phyloP scores from a whole-genome alignment of 2,113 vertebrate species.

The Rhinopithecus roxellana region DNA sequence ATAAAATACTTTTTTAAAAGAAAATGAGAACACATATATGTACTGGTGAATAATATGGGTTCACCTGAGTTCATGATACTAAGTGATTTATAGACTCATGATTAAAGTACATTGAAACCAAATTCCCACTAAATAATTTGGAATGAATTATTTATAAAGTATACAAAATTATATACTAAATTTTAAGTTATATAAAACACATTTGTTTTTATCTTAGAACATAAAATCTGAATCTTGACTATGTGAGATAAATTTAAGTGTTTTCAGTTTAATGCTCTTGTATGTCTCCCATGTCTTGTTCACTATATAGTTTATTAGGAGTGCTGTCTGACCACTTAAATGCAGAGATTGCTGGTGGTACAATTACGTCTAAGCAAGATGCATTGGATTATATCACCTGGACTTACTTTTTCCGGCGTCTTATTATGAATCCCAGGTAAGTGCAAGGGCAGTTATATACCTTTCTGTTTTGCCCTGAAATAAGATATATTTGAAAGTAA shows the following conservation, averaged over 20 bases:
- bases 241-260: not conserved
- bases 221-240: not conserved
- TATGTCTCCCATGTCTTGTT: slow-evolving; percentile 60
- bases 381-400: slow-evolving; percentile 99
- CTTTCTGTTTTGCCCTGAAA: not conserved
- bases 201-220: slow-evolving; percentile 1
- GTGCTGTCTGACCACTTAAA: slow-evolving; percentile 97
- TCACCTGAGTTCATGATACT: not conserved
- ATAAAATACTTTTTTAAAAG: not conserved
- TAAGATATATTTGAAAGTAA: not conserved
- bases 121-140: slow-evolving; percentile 20
- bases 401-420: slow-evolving; percentile 98
- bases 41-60: not conserved
- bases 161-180: not conserved
- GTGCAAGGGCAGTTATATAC: slow-evolving; percentile 13
- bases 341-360: slow-evolving; percentile 96
- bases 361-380: slow-evolving; percentile 97
- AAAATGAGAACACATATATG: not conserved
- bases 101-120: slow-evolving; percentile 21
- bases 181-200: not conserved
- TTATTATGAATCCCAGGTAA: slow-evolving; percentile 99
- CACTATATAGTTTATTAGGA: slow-evolving; percentile 89
- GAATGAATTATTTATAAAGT: not conserved
- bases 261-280: slow-evolving; percentile 41
- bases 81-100: not conserved